Conservation (phyloP, 2,888 invertebrate genomes). For the Mechanitis messenoides region DNA sequence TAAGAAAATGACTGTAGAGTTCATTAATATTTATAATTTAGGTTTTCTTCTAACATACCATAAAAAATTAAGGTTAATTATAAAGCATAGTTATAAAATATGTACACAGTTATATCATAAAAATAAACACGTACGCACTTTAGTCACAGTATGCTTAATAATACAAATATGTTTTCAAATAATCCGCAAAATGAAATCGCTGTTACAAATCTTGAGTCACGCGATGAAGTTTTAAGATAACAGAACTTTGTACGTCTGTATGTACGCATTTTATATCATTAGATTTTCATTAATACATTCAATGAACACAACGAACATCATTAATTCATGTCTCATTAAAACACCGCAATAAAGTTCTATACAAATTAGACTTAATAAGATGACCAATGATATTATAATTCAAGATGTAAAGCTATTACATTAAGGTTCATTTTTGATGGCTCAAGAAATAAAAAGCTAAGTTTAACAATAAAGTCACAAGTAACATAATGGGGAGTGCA, state of each 20-base stretch:
- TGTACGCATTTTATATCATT: background rate
- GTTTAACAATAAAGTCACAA: constrained; percentile 24
- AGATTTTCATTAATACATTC: constrained; percentile 10
- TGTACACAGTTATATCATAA: constrained; percentile 29
- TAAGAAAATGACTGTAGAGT: no score
- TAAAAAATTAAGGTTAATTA: no score
- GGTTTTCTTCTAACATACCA: no score
- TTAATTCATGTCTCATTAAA: constrained; percentile 41
- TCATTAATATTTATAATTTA: no score
- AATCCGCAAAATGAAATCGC: constrained; percentile 41
- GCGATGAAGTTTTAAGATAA: constrained; percentile 8
- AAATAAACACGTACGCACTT: constrained; percentile 35
- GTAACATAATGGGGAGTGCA: constrained; percentile 44
- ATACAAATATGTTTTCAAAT: constrained; percentile 55
- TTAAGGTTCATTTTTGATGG: constrained; percentile 36
- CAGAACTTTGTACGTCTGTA: background rate
- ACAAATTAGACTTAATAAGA: constrained; percentile 41
- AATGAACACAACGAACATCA: constrained; percentile 9
- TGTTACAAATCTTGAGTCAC: constrained; percentile 19
- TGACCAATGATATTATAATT: constrained; percentile 6
- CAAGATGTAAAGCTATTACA: constrained; percentile 7
- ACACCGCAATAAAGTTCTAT: constrained; percentile 54
- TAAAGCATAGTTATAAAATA: constrained; percentile 1
- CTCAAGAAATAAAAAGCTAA: constrained; percentile 16
- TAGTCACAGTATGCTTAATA: constrained; percentile 44